Evolutionary conservation across 2,888 invertebrate genomes (phyloP).

Genomic region (Ormyrus thymus): DNA sequence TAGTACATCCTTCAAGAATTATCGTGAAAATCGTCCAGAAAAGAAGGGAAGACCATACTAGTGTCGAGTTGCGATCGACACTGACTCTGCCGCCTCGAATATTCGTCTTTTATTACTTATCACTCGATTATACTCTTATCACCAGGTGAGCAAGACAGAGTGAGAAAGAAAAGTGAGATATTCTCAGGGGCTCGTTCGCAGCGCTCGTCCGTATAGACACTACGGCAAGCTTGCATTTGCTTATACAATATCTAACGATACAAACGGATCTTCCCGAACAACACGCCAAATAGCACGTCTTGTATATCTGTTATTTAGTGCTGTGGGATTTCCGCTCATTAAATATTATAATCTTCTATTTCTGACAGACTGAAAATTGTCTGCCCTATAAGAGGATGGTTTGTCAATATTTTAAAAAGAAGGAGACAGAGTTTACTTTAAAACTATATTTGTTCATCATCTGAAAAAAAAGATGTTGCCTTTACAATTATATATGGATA

Average conservation of each 20-base stretch:
- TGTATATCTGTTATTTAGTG: neutral
- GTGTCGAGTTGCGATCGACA: constrained; percentile 22
- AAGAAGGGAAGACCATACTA: neutral
- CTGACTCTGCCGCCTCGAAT: constrained; percentile 23
- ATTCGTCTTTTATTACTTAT: constrained; percentile 40
- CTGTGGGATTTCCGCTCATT: constrained; percentile 2
- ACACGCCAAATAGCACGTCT: neutral
- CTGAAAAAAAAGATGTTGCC: no score
- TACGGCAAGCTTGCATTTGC: no score
- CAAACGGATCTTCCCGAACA: neutral
- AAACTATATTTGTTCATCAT: no score
- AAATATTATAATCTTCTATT: neutral
- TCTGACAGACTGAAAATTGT: no score
- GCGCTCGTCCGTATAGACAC: neutral
- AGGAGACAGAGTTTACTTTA: no score
- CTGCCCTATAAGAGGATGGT: no score
- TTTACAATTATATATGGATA: no score
- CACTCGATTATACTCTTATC: constrained; percentile 49
- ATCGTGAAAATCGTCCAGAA: neutral
- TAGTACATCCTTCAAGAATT: constrained; percentile 4
- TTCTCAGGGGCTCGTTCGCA: neutral
- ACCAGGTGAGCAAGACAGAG: neutral
- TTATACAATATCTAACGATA: neutral
- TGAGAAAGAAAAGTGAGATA: neutral
- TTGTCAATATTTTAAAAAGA: no score